These are phyloP conservation scores for Chrysolina haemoptera DNA, from an alignment of 2,888 invertebrate species.

Conservation along the genomic window DNA sequence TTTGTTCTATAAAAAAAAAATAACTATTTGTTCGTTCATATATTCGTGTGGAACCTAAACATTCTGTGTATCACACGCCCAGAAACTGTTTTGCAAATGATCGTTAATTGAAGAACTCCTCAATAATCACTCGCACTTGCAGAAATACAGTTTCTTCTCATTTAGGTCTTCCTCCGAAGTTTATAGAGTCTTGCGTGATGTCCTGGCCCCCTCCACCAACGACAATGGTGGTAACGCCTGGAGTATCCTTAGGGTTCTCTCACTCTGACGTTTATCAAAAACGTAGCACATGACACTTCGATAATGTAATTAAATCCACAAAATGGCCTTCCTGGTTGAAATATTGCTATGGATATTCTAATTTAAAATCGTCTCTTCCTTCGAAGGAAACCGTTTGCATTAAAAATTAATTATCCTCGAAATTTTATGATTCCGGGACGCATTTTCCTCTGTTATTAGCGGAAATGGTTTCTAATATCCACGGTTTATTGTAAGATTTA, in stretches of 20 bases:
- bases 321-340: slow-evolving; percentile 68
- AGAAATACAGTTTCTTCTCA: no score
- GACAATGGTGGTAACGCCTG: slow-evolving; percentile 61
- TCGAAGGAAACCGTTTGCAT: slow-evolving; percentile 56
- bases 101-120: no score
- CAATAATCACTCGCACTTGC: no score
- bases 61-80: no score
- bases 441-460: slow-evolving; percentile 42
- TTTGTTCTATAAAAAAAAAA: no score
- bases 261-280: slow-evolving; percentile 68
- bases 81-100: no score
- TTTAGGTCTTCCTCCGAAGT: no score
- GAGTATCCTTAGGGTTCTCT: slow-evolving; percentile 60
- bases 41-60: no score
- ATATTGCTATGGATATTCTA: slow-evolving; percentile 68
- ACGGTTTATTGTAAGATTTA: slow-evolving; percentile 12
- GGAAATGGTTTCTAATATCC: slow-evolving; percentile 43
- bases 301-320: slow-evolving; percentile 70
- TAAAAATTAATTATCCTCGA: slow-evolving; percentile 67
- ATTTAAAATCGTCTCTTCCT: slow-evolving; percentile 62
- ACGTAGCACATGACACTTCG: slow-evolving; percentile 69
- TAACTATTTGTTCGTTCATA: no score
- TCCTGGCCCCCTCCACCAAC: slow-evolving; percentile 45
- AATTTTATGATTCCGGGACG: slow-evolving; percentile 59
- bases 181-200: background rate